A percentile compares a stretch with the other conserved stretches of the same genome.
Evolutionary conservation across 2,113 vertebrate genomes (phyloP).

Genomic region (Otis tarda): DNA sequence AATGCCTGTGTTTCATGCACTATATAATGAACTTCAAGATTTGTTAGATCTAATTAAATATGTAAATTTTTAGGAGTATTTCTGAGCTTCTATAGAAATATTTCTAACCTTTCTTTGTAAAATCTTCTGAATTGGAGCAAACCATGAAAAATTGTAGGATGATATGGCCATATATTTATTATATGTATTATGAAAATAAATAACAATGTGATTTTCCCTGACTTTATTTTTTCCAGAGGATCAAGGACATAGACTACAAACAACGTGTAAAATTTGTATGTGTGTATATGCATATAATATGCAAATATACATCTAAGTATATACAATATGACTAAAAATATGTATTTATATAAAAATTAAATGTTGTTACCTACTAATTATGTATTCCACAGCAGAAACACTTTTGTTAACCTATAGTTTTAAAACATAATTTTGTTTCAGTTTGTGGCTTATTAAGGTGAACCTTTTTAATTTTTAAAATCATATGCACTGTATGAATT

Average conservation of each 20-base stretch:
- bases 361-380: not conserved
- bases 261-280: not conserved
- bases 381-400: not conserved
- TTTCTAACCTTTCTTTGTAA: not conserved
- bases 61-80: not conserved
- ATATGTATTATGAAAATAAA: not conserved
- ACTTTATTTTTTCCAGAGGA: not conserved
- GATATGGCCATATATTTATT: not conserved
- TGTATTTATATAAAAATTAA: not conserved
- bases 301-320: not conserved
- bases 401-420: not conserved
- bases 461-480: not conserved
- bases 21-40: not conserved
- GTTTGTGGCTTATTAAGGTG: not conserved
- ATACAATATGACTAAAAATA: not conserved
- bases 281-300: not conserved
- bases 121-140: not conserved
- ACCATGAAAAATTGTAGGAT: not conserved
- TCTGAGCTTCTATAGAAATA: not conserved
- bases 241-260: not conserved
- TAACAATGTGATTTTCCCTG: not conserved
- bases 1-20: not conserved
- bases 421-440: not conserved
- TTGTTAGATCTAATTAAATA: not conserved
- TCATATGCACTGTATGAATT: not conserved